phyloP scores from a whole-genome alignment of 2,888 invertebrate genomes.

The Nomada goodeniana region DNA sequence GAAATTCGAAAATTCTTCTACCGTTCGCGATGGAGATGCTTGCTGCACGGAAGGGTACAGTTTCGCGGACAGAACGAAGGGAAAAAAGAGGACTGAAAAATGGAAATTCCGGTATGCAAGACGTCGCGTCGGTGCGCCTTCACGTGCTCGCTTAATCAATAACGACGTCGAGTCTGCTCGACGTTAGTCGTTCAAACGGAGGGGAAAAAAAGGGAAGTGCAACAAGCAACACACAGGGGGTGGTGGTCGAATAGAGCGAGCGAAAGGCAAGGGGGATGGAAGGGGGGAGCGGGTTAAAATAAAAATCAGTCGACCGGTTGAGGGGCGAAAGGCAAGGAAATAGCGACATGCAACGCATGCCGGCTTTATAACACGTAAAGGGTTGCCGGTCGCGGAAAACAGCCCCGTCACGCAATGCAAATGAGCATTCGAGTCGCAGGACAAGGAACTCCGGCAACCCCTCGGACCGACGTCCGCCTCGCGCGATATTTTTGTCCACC shows the following conservation, averaged over 20 bases:
- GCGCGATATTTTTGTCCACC: constrained; percentile 22
- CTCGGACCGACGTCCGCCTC: background rate
- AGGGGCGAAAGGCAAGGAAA: constrained; percentile 36
- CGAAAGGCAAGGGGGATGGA: background rate
- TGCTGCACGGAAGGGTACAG: constrained; percentile 45
- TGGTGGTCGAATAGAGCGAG: constrained; percentile 1
- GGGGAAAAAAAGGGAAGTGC: constrained; percentile 1
- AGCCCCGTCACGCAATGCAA: constrained; percentile 79
- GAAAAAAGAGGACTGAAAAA: constrained; percentile 2
- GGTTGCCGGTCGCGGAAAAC: constrained; percentile 72
- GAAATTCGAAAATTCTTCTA: background rate
- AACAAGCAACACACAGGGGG: constrained; percentile 2
- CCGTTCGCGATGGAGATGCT: background rate
- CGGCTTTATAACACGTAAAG: constrained; percentile 74
- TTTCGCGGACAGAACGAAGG: constrained; percentile 42
- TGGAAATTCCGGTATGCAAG: constrained; percentile 56
- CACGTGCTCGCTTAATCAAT: constrained; percentile 75
- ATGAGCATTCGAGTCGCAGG: constrained; percentile 68
- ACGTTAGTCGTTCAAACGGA: constrained; percentile 62
- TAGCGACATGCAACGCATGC: constrained; percentile 72
- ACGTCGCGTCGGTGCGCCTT: constrained; percentile 45
- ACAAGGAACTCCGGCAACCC: constrained; percentile 30
- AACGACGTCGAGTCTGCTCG: constrained; percentile 72
- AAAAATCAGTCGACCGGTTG: constrained; percentile 44
- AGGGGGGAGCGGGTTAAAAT: constrained; percentile 35